A percentile compares a stretch with the other conserved stretches of the same genome.
Conservation (phyloP, 2,113 vertebrate genomes). For the Amphilophus citrinellus region DNA sequence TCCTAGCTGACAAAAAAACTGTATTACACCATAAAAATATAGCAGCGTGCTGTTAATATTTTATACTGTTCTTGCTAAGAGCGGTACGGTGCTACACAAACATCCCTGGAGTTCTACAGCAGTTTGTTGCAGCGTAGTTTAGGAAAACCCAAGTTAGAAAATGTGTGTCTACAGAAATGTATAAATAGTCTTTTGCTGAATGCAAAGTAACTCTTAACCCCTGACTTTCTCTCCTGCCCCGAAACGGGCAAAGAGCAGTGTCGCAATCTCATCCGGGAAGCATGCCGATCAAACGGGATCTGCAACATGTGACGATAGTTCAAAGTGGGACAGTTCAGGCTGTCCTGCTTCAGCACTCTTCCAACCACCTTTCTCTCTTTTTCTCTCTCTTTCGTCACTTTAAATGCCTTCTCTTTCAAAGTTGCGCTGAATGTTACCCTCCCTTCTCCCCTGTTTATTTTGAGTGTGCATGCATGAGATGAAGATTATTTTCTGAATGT, state of each 20-base stretch:
- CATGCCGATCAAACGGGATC: conserved; percentile 24
- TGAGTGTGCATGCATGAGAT: conserved; percentile 26
- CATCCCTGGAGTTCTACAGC: too few species aligned
- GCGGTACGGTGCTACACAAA: too few species aligned
- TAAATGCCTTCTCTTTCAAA: neutral
- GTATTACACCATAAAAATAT: neutral
- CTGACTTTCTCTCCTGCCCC: conserved; percentile 49
- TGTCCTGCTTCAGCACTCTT: neutral
- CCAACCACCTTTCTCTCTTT: conserved; percentile 13
- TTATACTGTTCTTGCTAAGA: neutral
- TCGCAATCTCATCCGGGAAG: neutral
- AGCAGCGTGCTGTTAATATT: neutral
- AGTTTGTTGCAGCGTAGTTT: neutral
- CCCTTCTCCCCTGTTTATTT: conserved; percentile 29
- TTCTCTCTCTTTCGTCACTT: neutral
- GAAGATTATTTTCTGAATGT: conserved; percentile 31
- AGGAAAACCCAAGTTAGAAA: neutral
- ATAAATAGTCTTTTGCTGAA: conserved; percentile 15
- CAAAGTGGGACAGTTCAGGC: conserved; percentile 3
- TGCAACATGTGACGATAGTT: conserved; percentile 1
- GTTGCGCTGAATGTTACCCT: conserved; percentile 41
- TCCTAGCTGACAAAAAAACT: neutral
- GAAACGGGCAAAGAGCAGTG: conserved; percentile 2
- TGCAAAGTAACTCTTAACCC: conserved; percentile 44
- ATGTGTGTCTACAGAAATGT: neutral